Conservation (phyloP, 2,888 invertebrate species). For the Isoperla grammatica region DNA sequence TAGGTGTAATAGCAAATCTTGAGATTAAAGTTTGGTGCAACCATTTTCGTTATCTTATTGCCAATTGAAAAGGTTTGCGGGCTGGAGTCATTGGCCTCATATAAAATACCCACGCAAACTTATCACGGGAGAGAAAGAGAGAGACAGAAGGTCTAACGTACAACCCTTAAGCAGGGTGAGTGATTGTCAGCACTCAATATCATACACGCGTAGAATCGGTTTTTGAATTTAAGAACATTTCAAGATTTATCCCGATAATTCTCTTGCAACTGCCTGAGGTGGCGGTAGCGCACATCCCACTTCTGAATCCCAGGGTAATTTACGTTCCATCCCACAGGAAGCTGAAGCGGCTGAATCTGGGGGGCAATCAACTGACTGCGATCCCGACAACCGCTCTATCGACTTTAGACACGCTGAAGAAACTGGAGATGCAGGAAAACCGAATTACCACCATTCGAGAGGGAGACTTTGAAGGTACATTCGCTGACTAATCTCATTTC, state of each 20-base stretch:
- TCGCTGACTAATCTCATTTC: not conserved
- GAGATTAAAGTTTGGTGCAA: no score
- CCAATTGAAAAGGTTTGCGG: no score
- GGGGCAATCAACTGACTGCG: slow-evolving; percentile 70
- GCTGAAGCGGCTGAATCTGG: slow-evolving; percentile 76
- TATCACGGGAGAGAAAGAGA: not conserved
- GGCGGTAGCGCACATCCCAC: no score
- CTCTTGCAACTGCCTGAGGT: no score
- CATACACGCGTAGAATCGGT: no score
- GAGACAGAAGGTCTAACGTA: not conserved
- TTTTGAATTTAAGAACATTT: no score
- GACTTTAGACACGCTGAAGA: slow-evolving; percentile 71
- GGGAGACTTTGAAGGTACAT: slow-evolving; percentile 78
- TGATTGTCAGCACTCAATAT: not conserved
- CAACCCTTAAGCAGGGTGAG: not conserved
- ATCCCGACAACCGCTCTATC: slow-evolving; percentile 79
- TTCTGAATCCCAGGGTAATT: no score
- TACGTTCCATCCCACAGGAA: slow-evolving; percentile 54
- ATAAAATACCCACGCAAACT: no score
- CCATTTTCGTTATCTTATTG: no score
- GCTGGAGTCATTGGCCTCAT: no score
- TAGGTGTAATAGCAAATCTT: no score
- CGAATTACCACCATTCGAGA: slow-evolving; percentile 68
- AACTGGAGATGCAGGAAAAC: slow-evolving; percentile 85
- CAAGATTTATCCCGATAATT: no score